Percentiles rank a stretch among this genome's conserved stretches.
phyloP scores from a whole-genome alignment of 2,797 vertebrate species.

The Enteromius fasciolatus region DNA sequence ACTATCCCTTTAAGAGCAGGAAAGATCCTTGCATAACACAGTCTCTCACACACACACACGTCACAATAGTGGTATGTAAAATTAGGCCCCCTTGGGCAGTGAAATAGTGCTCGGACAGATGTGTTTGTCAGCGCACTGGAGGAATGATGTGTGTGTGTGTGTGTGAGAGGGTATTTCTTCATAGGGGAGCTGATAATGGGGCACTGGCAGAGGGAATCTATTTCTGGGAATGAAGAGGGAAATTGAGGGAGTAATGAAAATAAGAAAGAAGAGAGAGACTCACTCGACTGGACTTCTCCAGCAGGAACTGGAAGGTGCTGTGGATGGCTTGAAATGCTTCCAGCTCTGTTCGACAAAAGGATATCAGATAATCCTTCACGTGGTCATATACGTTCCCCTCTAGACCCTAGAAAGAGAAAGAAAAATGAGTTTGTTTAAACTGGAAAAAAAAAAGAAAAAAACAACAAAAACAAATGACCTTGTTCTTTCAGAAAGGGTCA shows the following conservation, averaged over 20 bases:
- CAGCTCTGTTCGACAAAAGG: constrained; percentile 91
- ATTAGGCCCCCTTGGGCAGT: constrained; percentile 21
- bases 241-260: constrained; percentile 20
- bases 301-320: constrained; percentile 95
- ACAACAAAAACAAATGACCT: background rate
- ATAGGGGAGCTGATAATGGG: constrained; percentile 53
- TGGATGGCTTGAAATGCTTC: constrained; percentile 93
- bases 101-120: constrained; percentile 25
- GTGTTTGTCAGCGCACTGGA: constrained; percentile 22
- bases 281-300: constrained; percentile 95
- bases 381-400: constrained; percentile 95
- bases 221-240: constrained; percentile 37
- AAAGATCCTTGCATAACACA: constrained; percentile 5
- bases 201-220: constrained; percentile 46
- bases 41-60: background rate
- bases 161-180: constrained; percentile 39
- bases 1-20: constrained; percentile 15
- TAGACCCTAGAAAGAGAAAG: constrained; percentile 78
- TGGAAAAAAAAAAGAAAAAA: background rate
- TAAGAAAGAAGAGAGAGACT: constrained; percentile 63
- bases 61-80: constrained; percentile 34
- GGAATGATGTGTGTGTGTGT: constrained; percentile 39
- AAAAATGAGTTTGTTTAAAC: background rate
- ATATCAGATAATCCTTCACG: constrained; percentile 95
- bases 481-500: background rate